phyloP scores from a whole-genome alignment of 1,140 invertebrate species.

The Linepithema humile region DNA sequence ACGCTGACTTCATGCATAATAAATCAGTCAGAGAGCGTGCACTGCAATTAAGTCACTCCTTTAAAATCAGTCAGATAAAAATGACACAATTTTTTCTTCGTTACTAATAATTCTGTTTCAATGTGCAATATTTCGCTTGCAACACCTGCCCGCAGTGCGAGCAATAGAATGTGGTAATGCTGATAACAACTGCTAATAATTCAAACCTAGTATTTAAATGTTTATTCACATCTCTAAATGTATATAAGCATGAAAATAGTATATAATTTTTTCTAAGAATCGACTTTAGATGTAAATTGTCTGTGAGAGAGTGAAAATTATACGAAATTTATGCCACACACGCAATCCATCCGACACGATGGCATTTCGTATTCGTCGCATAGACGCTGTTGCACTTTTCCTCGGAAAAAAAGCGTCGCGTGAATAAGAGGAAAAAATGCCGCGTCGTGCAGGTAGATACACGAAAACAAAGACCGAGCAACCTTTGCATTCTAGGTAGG shows the following conservation, averaged over 20 bases:
- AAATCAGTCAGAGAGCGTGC: not conserved
- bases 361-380: constrained; percentile 50
- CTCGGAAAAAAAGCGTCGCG: not conserved
- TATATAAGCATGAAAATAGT: constrained; percentile 25
- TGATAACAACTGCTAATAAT: not conserved
- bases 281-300: not conserved
- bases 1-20: not conserved
- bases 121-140: not conserved
- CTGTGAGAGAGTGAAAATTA: not conserved
- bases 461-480: not conserved
- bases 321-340: constrained; percentile 6
- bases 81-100: too few species aligned
- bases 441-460: constrained; percentile 22
- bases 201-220: not conserved
- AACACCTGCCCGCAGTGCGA: not conserved
- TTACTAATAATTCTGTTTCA: not conserved
- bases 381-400: constrained; percentile 11
- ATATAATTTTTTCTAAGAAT: not conserved
- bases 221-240: constrained; percentile 1
- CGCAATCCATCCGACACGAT: constrained; percentile 7
- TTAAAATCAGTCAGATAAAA: too few species aligned
- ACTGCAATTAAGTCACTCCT: not conserved
- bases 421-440: not conserved
- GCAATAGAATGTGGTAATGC: constrained; percentile 6
- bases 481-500: not conserved